Percentiles rank a stretch among this genome's conserved stretches.
phyloP scores from a whole-genome alignment of 1,140 invertebrate species.

The Phymastichus coffea region DNA sequence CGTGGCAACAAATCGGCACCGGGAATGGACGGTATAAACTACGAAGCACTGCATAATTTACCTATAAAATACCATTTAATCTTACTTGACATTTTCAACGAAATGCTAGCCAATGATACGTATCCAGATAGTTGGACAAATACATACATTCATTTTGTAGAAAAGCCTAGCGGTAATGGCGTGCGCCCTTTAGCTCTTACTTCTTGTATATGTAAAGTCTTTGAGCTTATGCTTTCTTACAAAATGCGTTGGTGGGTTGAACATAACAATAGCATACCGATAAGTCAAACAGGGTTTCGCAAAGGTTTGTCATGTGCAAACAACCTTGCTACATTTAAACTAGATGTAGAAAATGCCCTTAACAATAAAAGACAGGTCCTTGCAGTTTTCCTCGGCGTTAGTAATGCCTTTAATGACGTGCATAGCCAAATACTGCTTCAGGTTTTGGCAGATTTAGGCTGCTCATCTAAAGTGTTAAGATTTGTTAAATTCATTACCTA shows the following conservation, averaged over 20 bases:
- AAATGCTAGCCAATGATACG: not conserved
- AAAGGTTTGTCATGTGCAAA: not conserved
- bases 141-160: not conserved
- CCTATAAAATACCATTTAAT: not conserved
- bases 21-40: not conserved
- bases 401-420: constrained; percentile 4
- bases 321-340: not conserved
- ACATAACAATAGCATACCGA: not conserved
- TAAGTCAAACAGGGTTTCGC: not conserved
- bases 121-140: not conserved
- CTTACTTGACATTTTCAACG: not conserved
- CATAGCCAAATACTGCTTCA: not conserved
- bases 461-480: not conserved
- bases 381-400: not conserved
- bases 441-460: not conserved
- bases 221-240: not conserved
- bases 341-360: not conserved
- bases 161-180: not conserved
- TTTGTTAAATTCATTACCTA: not conserved
- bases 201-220: constrained; percentile 20
- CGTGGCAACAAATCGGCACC: not conserved
- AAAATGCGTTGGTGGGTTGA: not conserved
- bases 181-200: constrained; percentile 2
- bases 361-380: not conserved
- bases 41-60: not conserved